Percentiles rank a stretch among this genome's conserved stretches.
These are phyloP conservation scores for Tichodroma muraria DNA, from an alignment of 2,113 vertebrate genomes.

Conservation along the genomic window DNA sequence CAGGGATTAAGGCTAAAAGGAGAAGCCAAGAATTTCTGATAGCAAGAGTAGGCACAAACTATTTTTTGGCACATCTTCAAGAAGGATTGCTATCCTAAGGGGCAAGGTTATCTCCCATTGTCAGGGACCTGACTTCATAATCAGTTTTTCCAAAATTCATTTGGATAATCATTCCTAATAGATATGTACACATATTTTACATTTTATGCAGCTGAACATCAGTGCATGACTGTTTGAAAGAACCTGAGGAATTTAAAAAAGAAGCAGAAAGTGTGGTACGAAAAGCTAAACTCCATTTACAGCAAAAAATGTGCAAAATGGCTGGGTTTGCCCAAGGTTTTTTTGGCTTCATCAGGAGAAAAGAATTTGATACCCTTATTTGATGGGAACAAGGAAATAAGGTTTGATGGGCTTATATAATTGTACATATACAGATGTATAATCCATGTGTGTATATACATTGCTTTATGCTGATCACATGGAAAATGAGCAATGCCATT, in stretches of 20 bases:
- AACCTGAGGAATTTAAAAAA: not conserved
- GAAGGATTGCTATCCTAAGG: not conserved
- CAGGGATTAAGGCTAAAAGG: not conserved
- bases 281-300: not conserved
- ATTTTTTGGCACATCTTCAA: not conserved
- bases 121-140: not conserved
- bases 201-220: not conserved
- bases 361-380: not conserved
- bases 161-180: not conserved
- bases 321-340: not conserved
- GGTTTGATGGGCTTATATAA: not conserved
- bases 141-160: not conserved
- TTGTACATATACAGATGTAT: not conserved
- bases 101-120: not conserved
- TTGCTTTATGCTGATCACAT: not conserved
- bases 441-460: not conserved
- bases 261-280: not conserved
- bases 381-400: not conserved
- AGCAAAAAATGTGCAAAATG: not conserved
- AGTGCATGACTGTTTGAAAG: not conserved
- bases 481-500: not conserved
- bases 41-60: not conserved
- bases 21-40: not conserved
- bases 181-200: not conserved
- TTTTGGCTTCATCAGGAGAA: not conserved